Evolutionary conservation across 2,113 vertebrate genomes (phyloP).

Genomic region (Sterna hirundo): DNA sequence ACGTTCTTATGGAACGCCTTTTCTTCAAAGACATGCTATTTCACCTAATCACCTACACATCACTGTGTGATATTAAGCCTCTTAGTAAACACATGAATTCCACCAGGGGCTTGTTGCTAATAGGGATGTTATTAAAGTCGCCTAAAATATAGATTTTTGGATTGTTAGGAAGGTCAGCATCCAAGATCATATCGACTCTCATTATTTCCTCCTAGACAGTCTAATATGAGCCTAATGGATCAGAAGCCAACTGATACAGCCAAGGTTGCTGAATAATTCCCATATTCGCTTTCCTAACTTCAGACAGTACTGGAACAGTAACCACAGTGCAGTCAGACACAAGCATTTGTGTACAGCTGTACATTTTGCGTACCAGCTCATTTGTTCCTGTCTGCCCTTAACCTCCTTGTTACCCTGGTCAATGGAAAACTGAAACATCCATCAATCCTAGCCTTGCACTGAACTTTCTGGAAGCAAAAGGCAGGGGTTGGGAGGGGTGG

Average conservation of each 20-base stretch:
- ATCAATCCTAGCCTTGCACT: not conserved
- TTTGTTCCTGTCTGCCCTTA: not conserved
- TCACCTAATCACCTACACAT: not conserved
- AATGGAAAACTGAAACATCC: not conserved
- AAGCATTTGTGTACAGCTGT: not conserved
- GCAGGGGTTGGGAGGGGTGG: not conserved
- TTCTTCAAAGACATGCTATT: not conserved
- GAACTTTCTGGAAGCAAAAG: not conserved
- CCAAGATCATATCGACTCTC: not conserved
- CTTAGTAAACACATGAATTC: not conserved
- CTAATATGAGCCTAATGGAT: not conserved
- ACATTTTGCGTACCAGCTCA: not conserved
- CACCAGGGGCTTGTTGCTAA: not conserved
- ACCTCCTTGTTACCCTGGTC: not conserved
- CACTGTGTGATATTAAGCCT: not conserved
- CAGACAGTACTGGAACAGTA: not conserved
- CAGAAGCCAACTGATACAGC: not conserved
- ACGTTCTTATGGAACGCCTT: not conserved
- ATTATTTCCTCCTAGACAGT: constrained; percentile 7
- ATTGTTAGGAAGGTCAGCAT: not conserved
- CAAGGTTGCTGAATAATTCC: not conserved
- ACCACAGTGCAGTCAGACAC: not conserved
- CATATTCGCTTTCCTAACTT: not conserved
- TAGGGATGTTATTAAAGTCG: not conserved
- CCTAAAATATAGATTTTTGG: constrained; percentile 11